Conservation (phyloP, 2,888 invertebrate species). For the Drosophila anomelani region DNA sequence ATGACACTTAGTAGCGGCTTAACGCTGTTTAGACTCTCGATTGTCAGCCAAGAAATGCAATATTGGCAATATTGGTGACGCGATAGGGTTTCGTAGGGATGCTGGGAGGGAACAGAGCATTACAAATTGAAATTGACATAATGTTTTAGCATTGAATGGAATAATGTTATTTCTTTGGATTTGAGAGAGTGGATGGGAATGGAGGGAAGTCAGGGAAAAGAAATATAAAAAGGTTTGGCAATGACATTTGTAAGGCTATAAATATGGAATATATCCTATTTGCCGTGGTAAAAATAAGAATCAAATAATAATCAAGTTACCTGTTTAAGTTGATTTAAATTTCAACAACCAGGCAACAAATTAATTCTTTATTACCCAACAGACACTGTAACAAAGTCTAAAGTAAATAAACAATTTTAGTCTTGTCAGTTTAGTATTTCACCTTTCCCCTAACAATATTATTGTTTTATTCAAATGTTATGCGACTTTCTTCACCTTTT, state of each 20-base stretch:
- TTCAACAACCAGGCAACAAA: not conserved
- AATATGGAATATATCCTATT: not conserved
- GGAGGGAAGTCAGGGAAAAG: not conserved
- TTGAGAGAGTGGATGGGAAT: not conserved
- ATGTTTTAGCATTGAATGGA: slow-evolving; percentile 14
- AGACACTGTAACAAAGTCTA: not conserved
- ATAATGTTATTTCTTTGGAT: slow-evolving; percentile 2
- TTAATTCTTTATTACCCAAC: not conserved
- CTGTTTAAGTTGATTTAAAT: not conserved
- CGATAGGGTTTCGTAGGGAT: slow-evolving; percentile 6
- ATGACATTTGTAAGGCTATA: not conserved
- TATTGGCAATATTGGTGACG: slow-evolving; percentile 24
- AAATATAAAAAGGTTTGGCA: not conserved
- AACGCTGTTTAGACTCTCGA: slow-evolving; percentile 62
- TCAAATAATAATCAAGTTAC: not conserved
- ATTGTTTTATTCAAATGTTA: slow-evolving; percentile 22
- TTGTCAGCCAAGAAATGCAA: slow-evolving; percentile 39
- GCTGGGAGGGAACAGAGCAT: slow-evolving; percentile 7
- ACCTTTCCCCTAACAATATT: not conserved
- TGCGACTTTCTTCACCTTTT: slow-evolving; percentile 38
- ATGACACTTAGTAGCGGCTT: slow-evolving; percentile 75
- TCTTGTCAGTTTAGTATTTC: not conserved
- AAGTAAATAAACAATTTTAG: not conserved
- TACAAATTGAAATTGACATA: slow-evolving; percentile 58
- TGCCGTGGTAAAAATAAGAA: no score